Conservation (phyloP, 92 coral and sea anemone genomes). For the Zoanthus sansibaricus region DNA sequence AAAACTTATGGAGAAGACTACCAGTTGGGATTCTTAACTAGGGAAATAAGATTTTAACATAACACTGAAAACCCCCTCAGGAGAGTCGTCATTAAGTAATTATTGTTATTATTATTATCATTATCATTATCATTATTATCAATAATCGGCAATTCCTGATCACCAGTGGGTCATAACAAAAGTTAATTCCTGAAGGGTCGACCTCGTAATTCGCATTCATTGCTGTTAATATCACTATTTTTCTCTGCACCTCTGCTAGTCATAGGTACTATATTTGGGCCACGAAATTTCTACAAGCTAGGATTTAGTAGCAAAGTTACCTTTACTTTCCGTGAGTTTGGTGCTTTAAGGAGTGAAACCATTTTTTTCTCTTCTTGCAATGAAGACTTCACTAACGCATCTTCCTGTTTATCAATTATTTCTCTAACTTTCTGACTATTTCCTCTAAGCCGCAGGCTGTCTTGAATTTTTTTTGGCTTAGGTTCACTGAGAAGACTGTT, state of each 20-base stretch:
- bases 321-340: slow-evolving; percentile 72
- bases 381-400: slow-evolving; percentile 48
- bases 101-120: no score
- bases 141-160: no score
- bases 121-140: no score
- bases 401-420: slow-evolving; percentile 38
- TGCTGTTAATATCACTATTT: no score
- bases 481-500: slow-evolving; percentile 70
- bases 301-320: slow-evolving; percentile 15
- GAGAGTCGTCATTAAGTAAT: no score
- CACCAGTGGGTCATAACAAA: no score
- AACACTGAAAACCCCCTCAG: no score
- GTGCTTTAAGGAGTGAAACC: slow-evolving; percentile 67
- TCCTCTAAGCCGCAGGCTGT: slow-evolving; percentile 81
- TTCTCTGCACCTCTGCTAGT: neutral
- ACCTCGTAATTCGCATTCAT: no score
- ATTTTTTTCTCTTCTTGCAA: slow-evolving; percentile 64
- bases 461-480: slow-evolving; percentile 57
- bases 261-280: neutral
- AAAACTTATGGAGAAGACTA: no score
- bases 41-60: no score
- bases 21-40: no score
- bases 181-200: no score
- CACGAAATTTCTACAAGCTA: neutral
- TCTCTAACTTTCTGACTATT: slow-evolving; percentile 73